These are phyloP conservation scores for Zenarchopterus dispar DNA, from an alignment of 2,797 vertebrate species.

Conservation along the genomic window DNA sequence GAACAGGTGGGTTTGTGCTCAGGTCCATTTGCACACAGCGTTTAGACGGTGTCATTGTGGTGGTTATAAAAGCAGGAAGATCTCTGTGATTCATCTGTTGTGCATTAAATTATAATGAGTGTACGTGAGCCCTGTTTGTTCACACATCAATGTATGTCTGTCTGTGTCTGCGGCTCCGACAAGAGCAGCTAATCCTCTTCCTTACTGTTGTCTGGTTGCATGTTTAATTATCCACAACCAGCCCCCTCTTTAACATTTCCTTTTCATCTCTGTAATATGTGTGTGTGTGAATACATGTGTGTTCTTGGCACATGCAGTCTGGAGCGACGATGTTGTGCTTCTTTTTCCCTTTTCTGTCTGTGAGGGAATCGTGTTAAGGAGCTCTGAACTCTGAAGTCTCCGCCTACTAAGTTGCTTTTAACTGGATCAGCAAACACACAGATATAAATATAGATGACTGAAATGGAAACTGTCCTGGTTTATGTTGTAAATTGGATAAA, in stretches of 20 bases:
- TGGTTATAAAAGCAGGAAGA: background rate
- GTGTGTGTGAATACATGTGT: slow-evolving; percentile 27
- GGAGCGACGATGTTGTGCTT: slow-evolving; percentile 78
- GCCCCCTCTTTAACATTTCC: slow-evolving; percentile 56
- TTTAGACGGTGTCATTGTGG: background rate
- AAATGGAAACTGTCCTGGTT: slow-evolving; percentile 31
- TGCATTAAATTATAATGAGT: slow-evolving; percentile 13
- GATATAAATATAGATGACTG: slow-evolving; percentile 29
- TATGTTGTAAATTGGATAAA: slow-evolving; percentile 36
- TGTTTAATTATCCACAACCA: slow-evolving; percentile 68
- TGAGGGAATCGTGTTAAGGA: slow-evolving; percentile 75
- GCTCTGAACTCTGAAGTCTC: slow-evolving; percentile 72
- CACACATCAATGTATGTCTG: slow-evolving; percentile 19
- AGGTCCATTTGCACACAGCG: no score
- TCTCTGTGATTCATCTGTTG: slow-evolving; percentile 17
- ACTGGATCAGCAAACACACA: slow-evolving; percentile 62
- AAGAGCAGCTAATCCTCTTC: slow-evolving; percentile 55
- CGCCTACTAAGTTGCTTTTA: slow-evolving; percentile 67
- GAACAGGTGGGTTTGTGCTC: slow-evolving; percentile 86
- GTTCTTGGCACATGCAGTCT: slow-evolving; percentile 58
- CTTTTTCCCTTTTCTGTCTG: slow-evolving; percentile 69
- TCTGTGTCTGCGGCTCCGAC: slow-evolving; percentile 38
- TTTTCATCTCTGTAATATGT: slow-evolving; percentile 64
- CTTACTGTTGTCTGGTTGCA: slow-evolving; percentile 59
- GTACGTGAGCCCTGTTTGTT: slow-evolving; percentile 25